These are phyloP conservation scores for Lamproptera curius DNA, from an alignment of 2,888 invertebrate species.

Conservation along the genomic window DNA sequence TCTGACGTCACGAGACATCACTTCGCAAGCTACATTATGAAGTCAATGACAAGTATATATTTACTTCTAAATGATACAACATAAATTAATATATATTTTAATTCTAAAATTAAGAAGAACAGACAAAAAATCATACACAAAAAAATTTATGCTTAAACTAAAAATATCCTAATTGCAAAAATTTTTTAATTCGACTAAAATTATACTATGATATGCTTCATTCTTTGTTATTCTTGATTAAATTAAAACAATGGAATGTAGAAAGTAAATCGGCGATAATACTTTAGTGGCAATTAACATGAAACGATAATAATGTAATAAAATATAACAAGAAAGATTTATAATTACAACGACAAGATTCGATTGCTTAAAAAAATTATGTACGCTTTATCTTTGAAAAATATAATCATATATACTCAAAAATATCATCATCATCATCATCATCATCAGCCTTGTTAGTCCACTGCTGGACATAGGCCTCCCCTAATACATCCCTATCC, in stretches of 20 bases:
- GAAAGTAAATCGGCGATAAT: slow-evolving; percentile 15
- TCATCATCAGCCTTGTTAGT: no score
- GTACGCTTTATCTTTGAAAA: no score
- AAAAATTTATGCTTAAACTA: neutral
- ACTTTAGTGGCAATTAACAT: slow-evolving; percentile 21
- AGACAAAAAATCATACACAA: slow-evolving; percentile 35
- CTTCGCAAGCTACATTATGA: slow-evolving; percentile 14
- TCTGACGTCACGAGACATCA: slow-evolving; percentile 24
- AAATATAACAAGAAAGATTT: neutral
- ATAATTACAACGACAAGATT: no score
- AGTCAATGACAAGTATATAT: slow-evolving; percentile 24
- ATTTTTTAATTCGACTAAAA: slow-evolving; percentile 24
- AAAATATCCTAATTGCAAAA: slow-evolving; percentile 5
- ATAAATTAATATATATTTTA: no score
- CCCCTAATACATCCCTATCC: no score
- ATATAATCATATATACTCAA: no score
- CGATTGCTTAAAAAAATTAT: no score
- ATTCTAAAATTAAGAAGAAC: no score
- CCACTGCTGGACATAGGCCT: no score
- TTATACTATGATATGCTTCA: slow-evolving; percentile 64
- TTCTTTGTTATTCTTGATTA: slow-evolving; percentile 68
- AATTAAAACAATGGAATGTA: slow-evolving; percentile 14
- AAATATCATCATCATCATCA: no score
- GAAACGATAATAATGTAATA: slow-evolving; percentile 29
- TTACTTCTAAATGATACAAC: no score